Base-by-base conservation (phyloP, 2,113 vertebrate species). In the Peromyscus polionotus region DNA sequence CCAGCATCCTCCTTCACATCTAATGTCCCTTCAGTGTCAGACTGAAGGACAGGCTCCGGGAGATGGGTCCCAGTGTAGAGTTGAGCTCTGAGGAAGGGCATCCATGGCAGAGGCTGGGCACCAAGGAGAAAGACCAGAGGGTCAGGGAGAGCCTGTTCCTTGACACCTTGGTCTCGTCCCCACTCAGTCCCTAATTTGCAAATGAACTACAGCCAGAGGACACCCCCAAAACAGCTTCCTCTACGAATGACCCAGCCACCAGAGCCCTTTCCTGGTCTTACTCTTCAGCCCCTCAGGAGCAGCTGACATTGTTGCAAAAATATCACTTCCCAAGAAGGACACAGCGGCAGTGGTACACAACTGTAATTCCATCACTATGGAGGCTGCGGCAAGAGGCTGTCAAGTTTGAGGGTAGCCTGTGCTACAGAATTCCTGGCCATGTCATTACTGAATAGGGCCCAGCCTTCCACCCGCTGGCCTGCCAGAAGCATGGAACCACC, bases 171-270 rank as follows among this genome's bases (percentile, higher is more conserved):
- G 51, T 84, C 86, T 80, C 89, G 45, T 9, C 48, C 0, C 1
- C 11, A 5, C 10, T 31, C 59, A 42, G 57, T 48, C 45, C 57
- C 72, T 65, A 48, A 31, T 42, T 63, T 76, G 54, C 24, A 39
- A 68, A 67, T 51, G 22, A 2, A 14, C 39, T 16, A 63, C 3
- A 36, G 14, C 33, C 95, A 72, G 22, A 67, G 45, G 3, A 3
- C 5, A 4, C 59, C 20, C 20, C 33, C 36, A 12, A 59, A 22
- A 61, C 39, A 33, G 54, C 61, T 61, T 31, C 76, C 20, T 59
- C 88, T 0, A 0, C 4, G 39, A 26, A 0, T 16, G 85, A 88
- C 10, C 19, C 84, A 57, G 48, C 24, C 33, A 22, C 79, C 9
- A 36, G 19, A 89, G 67, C 51, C n/a, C 45, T 33, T 61, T 59